Base-by-base conservation (phyloP, 2,888 invertebrate genomes). In the Hirtodrosophila alboralis region DNA sequence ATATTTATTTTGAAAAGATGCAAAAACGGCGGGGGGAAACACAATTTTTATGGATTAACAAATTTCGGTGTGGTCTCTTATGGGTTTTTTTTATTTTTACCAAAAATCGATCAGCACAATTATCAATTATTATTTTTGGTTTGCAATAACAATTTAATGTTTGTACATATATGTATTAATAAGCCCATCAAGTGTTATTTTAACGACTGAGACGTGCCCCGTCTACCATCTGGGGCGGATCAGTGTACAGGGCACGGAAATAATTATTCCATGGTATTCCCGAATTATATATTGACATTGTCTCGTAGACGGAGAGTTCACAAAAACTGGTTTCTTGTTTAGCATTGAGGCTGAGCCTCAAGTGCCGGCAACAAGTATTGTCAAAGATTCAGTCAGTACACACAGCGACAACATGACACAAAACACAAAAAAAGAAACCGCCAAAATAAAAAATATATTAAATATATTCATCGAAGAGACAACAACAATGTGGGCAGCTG, bases 271-370 rank as follows among this genome's bases (percentile, higher is more conserved):
- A 57, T 41, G 75, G 69, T 66, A 78, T 83, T 79, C 80, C 78
- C 80, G 61, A 68, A 59, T 47, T 52, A 41, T 31, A 16, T 49
- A n/a, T 14, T 47, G 45, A 28, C 60, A 53, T 59, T 43, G 57
- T 38, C 51, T 21, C 23, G 58, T 60, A 54, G 64, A 38, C 21
- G 38, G 38, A 45, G 54, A 59, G 58, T 60, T 53, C 38, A 49
- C 14, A 53, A 14, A 68, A 79, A 83, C 77, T 79, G 76, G 84
- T 83, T 78, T 75, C 30, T 27, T 21, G 54, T 36, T 83, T 83
- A 79, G 45, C 77, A 77, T 77, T 77, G 77, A 79, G 61, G 21
- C 23, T 77, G 77, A 79, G 61, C 26, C 23, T 60, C 57, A 53
- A 74, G 60, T 60, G 69, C 63, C 66, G 60, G 58, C 43, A 60